These are phyloP conservation scores for Caenorhabditis sinica DNA, from an alignment of 2,888 invertebrate species.

Conservation along the genomic window DNA sequence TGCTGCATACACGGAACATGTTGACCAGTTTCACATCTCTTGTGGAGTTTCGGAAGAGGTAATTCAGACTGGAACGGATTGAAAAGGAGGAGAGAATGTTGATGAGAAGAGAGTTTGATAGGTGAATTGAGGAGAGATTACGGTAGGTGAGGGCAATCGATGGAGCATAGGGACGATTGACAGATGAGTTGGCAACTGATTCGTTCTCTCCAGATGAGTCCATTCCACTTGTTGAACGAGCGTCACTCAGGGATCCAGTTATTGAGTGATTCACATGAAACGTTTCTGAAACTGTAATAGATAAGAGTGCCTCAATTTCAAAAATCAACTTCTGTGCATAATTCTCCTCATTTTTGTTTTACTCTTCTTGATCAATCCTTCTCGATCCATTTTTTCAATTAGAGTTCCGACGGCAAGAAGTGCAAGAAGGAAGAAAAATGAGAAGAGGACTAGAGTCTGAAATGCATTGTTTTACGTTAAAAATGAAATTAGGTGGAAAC, in stretches of 20 bases:
- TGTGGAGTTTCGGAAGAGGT: constrained; percentile 70
- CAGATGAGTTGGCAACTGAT: constrained; percentile 23
- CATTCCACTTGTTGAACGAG: constrained; percentile 25
- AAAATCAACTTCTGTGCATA: constrained; percentile 23
- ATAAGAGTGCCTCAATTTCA: background rate
- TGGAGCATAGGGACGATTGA: constrained; percentile 45
- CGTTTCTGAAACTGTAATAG: constrained; percentile 15
- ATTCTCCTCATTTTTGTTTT: constrained; percentile 43
- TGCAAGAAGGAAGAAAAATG: constrained; percentile 25
- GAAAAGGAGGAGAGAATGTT: constrained; percentile 67
- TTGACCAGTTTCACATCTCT: constrained; percentile 65
- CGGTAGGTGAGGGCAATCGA: constrained; percentile 74
- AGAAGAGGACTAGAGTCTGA: constrained; percentile 33
- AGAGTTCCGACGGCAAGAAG: constrained; percentile 39
- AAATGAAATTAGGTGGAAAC: background rate
- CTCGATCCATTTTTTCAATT: constrained; percentile 49
- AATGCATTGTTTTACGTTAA: background rate
- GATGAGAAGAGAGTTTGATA: constrained; percentile 30
- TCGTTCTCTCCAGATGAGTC: constrained; percentile 7
- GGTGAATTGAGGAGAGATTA: constrained; percentile 20
- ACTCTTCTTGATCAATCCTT: constrained; percentile 46
- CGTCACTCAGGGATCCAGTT: constrained; percentile 11
- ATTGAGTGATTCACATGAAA: constrained; percentile 4
- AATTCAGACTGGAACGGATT: constrained; percentile 54
- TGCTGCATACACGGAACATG: constrained; percentile 67